These are phyloP conservation scores for Dendrolimus houi DNA, from an alignment of 2,888 invertebrate genomes.

Conservation along the genomic window DNA sequence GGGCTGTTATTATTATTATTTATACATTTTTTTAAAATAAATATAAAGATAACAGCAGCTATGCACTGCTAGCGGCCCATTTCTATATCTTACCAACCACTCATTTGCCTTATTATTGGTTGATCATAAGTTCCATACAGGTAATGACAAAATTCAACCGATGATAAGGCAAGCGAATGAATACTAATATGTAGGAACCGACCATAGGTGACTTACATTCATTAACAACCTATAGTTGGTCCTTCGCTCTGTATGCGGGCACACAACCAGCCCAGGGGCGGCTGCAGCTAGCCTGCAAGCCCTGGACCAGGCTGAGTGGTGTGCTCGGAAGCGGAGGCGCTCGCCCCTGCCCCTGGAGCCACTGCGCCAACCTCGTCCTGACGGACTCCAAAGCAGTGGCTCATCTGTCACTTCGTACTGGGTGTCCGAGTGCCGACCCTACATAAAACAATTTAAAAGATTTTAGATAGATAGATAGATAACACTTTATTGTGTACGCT, in stretches of 20 bases:
- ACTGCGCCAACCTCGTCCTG: constrained; percentile 59
- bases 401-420: constrained; percentile 77
- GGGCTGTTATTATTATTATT: too few species aligned
- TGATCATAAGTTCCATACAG: too few species aligned
- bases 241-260: constrained; percentile 82
- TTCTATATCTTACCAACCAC: too few species aligned
- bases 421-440: constrained; percentile 79
- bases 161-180: too few species aligned
- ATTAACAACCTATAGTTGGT: constrained; percentile 84
- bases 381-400: constrained; percentile 79
- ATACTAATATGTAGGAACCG: too few species aligned
- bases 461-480: not conserved
- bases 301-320: constrained; percentile 45
- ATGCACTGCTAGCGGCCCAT: too few species aligned
- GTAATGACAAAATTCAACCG: too few species aligned
- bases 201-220: constrained; percentile 43
- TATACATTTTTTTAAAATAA: too few species aligned
- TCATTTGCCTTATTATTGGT: too few species aligned
- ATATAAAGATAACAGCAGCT: too few species aligned
- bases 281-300: constrained; percentile 81
- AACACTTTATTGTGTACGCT: not conserved
- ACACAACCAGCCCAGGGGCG: constrained; percentile 85
- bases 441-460: constrained; percentile 1
- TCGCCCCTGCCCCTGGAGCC: constrained; percentile 19
- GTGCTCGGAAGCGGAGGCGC: constrained; percentile 34